Conservation (phyloP, 2,888 invertebrate species). For the Parelbella ahira region DNA sequence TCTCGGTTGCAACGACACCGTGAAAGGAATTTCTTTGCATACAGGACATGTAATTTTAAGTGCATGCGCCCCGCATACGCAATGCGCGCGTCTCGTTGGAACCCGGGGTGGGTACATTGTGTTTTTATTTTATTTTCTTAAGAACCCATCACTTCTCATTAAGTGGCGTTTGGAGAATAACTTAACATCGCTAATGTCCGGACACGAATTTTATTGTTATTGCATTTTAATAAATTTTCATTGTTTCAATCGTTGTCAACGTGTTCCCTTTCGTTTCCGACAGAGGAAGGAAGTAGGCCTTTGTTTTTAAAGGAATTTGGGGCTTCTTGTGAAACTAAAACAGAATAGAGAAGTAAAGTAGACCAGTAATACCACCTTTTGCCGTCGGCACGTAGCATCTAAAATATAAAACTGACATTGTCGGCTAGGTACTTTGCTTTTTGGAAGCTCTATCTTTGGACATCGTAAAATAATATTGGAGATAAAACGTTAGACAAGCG, state of each 20-base stretch:
- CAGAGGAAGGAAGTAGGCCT: constrained; percentile 66
- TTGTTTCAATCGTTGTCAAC: constrained; percentile 63
- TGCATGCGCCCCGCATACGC: constrained; percentile 65
- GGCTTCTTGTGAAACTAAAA: constrained; percentile 16
- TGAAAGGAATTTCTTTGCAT: constrained; percentile 62
- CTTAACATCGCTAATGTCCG: constrained; percentile 77
- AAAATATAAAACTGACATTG: too few species aligned
- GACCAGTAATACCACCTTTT: too few species aligned
- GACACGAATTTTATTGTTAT: constrained; percentile 80
- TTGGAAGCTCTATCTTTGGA: too few species aligned
- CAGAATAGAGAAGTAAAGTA: not conserved
- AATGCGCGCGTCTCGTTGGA: constrained; percentile 53
- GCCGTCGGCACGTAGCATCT: too few species aligned
- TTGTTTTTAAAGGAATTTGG: constrained; percentile 39
- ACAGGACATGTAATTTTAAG: constrained; percentile 71
- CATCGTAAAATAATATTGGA: not conserved
- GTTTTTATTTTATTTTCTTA: constrained; percentile 77
- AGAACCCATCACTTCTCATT: constrained; percentile 81
- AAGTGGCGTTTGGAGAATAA: constrained; percentile 79
- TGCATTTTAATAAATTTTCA: constrained; percentile 78
- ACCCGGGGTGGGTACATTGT: constrained; percentile 62
- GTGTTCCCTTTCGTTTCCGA: constrained; percentile 54
- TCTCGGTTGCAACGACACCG: constrained; percentile 42
- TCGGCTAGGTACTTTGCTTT: too few species aligned
- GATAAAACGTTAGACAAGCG: constrained; percentile 16